phyloP scores from a whole-genome alignment of 2,797 vertebrate species.

The Acropternis orthonyx region DNA sequence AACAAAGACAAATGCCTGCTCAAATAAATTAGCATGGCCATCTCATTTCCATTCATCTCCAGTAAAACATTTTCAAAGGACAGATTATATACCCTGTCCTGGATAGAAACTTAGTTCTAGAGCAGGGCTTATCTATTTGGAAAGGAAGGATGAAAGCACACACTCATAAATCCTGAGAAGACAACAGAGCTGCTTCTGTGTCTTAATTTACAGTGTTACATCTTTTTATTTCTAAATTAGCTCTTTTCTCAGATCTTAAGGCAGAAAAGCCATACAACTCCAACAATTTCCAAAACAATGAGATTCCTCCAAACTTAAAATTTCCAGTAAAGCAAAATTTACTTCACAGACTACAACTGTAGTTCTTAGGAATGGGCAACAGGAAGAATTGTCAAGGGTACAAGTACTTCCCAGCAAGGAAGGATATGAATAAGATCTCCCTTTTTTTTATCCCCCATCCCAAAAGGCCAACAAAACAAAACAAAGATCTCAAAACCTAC shows the following conservation, averaged over 20 bases:
- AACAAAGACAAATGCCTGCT: neutral
- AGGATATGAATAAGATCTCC: conserved; percentile 61
- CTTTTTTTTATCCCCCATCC: neutral
- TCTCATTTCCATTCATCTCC: neutral
- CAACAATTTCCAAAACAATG: neutral
- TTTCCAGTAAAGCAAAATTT: conserved; percentile 27
- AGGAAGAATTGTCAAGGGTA: conserved; percentile 41
- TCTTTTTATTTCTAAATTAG: neutral
- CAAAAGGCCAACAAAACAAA: conserved; percentile 27
- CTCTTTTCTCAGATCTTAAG: neutral
- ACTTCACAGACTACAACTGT: neutral
- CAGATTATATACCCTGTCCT: neutral
- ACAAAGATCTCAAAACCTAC: neutral
- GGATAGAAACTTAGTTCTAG: neutral
- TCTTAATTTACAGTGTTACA: neutral
- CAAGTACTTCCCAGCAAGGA: conserved; percentile 56
- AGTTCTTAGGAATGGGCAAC: neutral
- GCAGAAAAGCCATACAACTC: neutral
- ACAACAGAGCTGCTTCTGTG: neutral
- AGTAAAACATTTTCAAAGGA: neutral
- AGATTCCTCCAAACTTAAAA: neutral
- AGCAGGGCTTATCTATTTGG: neutral
- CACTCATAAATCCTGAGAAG: neutral
- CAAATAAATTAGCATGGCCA: neutral
- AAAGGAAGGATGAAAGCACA: neutral